phyloP scores from a whole-genome alignment of 2,797 vertebrate genomes.

The Nyctalus aviator region DNA sequence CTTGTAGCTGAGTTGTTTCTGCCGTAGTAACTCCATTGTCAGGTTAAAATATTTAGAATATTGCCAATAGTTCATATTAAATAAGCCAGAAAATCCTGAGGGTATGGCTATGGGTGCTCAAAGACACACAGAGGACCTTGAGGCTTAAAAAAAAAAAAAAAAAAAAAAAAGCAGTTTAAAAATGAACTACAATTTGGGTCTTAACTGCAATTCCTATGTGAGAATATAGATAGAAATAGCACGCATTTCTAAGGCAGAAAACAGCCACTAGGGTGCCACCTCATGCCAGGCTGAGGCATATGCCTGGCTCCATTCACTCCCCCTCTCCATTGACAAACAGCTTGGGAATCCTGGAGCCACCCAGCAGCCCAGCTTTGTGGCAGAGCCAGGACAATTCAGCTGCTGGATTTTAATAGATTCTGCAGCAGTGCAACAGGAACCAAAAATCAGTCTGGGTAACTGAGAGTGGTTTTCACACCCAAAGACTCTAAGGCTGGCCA shows the following conservation, averaged over 20 bases:
- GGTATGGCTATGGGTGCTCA: not conserved
- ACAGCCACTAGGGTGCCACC: conserved; percentile 84
- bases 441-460: conserved; percentile 55
- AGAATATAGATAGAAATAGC: conserved; percentile 6
- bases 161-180: not conserved
- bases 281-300: conserved; percentile 82
- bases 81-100: not conserved
- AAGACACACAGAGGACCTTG: not conserved
- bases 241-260: conserved; percentile 71
- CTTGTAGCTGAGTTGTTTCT: not conserved
- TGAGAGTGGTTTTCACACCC: conserved; percentile 74
- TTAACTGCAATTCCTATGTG: not conserved
- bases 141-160: not conserved
- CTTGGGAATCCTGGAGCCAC: conserved; percentile 61
- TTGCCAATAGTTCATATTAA: not conserved
- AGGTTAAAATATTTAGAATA: not conserved
- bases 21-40: not conserved
- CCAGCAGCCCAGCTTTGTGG: conserved; percentile 62
- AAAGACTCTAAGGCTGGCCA: conserved; percentile 59
- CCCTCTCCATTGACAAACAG: conserved; percentile 71
- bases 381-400: conserved; percentile 67
- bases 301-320: conserved; percentile 69
- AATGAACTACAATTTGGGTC: not conserved
- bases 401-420: conserved; percentile 70
- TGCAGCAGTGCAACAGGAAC: conserved; percentile 56